A percentile compares a stretch with the other conserved stretches of the same genome.
Evolutionary conservation across 2,113 vertebrate species (phyloP).

Genomic region (Enhydra lutris): DNA sequence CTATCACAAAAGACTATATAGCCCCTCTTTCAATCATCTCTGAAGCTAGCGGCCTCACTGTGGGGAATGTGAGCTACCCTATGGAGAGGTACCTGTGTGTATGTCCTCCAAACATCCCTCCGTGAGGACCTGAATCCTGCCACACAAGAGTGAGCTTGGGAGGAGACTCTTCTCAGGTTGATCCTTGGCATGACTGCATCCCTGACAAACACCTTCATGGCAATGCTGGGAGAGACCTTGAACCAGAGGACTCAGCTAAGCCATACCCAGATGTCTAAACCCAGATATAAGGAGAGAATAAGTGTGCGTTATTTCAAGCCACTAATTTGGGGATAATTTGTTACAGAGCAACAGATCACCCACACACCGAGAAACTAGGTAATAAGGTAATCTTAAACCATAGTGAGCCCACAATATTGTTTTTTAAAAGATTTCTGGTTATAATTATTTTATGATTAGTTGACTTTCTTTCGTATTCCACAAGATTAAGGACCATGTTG

Average conservation of each 20-base stretch:
- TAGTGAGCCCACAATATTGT: not conserved
- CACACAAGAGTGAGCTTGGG: too few species aligned
- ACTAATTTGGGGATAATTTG: not conserved
- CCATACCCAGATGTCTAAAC: not conserved
- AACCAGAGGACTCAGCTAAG: not conserved
- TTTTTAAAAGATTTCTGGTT: not conserved
- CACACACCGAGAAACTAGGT: not conserved
- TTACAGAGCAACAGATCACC: not conserved
- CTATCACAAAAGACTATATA: accelerated
- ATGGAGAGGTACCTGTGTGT: accelerated
- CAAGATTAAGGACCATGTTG: not conserved
- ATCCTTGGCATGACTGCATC: not conserved
- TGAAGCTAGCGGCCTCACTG: not conserved
- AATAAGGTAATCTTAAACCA: not conserved
- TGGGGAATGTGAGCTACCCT: not conserved
- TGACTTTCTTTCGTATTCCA: not conserved
- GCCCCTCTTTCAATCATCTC: not conserved
- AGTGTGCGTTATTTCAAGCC: not conserved
- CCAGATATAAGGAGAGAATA: not conserved
- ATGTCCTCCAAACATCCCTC: too few species aligned
- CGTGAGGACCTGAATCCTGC: not conserved
- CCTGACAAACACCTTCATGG: too few species aligned
- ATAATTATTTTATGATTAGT: not conserved
- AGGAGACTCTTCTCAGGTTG: too few species aligned
- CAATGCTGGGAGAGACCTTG: too few species aligned